A percentile compares a stretch with the other conserved stretches of the same genome.
These are phyloP conservation scores for Ochropacha duplaris DNA, from an alignment of 2,888 invertebrate genomes.

Conservation along the genomic window DNA sequence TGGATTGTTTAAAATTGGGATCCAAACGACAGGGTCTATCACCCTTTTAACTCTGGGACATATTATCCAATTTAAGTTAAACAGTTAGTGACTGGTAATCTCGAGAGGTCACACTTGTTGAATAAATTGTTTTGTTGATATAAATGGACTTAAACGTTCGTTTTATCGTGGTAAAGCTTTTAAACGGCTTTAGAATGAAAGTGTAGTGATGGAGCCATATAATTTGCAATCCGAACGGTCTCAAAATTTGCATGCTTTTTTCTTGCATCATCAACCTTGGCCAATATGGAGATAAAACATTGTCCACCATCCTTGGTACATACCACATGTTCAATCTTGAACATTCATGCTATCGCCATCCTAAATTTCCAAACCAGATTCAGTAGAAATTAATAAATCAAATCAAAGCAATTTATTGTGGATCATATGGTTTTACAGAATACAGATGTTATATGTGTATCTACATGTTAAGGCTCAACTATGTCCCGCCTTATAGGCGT, in stretches of 20 bases:
- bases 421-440: too few relatives aligned
- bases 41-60: slow-evolving; percentile 19
- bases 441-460: too few relatives aligned
- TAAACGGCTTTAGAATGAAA: background rate
- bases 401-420: too few relatives aligned
- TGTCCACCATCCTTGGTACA: background rate
- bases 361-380: background rate
- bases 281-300: background rate
- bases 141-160: background rate
- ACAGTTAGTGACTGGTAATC: slow-evolving; percentile 11
- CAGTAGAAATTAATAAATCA: background rate
- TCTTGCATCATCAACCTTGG: background rate
- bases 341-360: background rate
- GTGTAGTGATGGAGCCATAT: background rate
- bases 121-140: background rate
- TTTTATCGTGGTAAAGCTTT: too few relatives aligned
- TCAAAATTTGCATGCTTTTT: too few relatives aligned
- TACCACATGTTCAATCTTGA: background rate
- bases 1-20: background rate
- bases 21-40: slow-evolving; percentile 10
- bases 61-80: slow-evolving; percentile 20
- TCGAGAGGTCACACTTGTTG: background rate
- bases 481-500: too few relatives aligned
- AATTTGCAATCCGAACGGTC: background rate
- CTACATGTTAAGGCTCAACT: too few relatives aligned